phyloP scores from a whole-genome alignment of 2,797 vertebrate species.

The Hoplostethus atlanticus region DNA sequence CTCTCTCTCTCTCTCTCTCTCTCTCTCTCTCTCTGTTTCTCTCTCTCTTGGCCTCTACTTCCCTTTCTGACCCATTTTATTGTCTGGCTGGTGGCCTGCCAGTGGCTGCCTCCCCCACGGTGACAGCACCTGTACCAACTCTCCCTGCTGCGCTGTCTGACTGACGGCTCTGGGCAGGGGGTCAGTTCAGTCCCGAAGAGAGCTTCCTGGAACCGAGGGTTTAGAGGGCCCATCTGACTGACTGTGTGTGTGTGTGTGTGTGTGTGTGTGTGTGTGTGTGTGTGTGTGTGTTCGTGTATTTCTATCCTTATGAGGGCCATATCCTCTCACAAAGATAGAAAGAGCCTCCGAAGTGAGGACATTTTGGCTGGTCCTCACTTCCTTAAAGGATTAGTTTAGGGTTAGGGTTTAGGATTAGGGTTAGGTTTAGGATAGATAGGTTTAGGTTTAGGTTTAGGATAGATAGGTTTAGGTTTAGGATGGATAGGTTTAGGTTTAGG shows the following conservation, averaged over 20 bases:
- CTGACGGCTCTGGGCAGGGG: conserved; percentile 46
- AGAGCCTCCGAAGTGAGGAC: not conserved
- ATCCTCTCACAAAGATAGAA: conserved; percentile 3
- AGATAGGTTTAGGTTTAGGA: too few species aligned
- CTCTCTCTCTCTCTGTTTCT: conserved; percentile 11
- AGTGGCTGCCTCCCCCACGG: conserved; percentile 41
- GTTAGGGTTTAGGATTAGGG: not conserved
- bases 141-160: conserved; percentile 40
- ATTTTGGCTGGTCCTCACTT: not conserved
- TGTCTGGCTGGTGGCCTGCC: conserved; percentile 40
- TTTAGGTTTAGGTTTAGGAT: too few species aligned
- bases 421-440: too few species aligned
- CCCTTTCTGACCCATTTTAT: conserved; percentile 37
- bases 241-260: not conserved
- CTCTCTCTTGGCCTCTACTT: not conserved
- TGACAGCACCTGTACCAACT: conserved; percentile 61
- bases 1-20: not conserved
- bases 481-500: too few species aligned
- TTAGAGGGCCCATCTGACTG: conserved; percentile 14
- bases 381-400: not conserved
- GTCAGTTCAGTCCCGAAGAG: conserved; percentile 31
- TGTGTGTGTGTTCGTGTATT: not conserved
- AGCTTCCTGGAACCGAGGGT: conserved; percentile 10
- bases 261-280: not conserved
- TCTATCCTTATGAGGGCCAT: not conserved